These are phyloP conservation scores for Chalcis sispes DNA, from an alignment of 2,888 invertebrate genomes.

Conservation along the genomic window DNA sequence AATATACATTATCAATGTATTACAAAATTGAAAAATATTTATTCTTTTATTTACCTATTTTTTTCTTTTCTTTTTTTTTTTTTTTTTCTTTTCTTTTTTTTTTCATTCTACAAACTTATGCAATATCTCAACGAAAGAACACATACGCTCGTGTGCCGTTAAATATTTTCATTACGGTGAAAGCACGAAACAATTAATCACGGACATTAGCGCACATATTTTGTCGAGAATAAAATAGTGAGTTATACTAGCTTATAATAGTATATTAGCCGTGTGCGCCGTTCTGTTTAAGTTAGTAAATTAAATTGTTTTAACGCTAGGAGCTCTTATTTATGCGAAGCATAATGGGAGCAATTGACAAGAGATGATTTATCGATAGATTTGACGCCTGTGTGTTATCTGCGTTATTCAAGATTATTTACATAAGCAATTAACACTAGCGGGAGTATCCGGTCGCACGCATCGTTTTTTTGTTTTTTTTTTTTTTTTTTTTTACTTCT, in stretches of 20 bases:
- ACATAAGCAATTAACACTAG: conserved; percentile 22
- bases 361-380: conserved; percentile 28
- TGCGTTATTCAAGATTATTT: conserved; percentile 22
- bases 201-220: conserved; percentile 17
- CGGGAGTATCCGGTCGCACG: too few species aligned
- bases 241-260: conserved; percentile 10
- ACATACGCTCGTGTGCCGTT: conserved; percentile 45
- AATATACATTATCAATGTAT: conserved; percentile 12
- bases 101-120: conserved; percentile 3
- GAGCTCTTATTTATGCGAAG: conserved; percentile 1
- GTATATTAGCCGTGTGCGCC: conserved; percentile 20
- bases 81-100: too few species aligned
- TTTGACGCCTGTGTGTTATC: conserved; percentile 10
- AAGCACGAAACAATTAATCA: conserved; percentile 37
- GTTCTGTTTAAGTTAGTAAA: conserved; percentile 29
- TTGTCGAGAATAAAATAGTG: not conserved
- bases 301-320: conserved; percentile 37
- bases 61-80: too few species aligned
- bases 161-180: conserved; percentile 29
- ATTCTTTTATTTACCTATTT: too few species aligned
- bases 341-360: conserved; percentile 38
- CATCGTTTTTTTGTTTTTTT: not conserved
- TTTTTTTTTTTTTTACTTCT: not conserved
- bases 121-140: conserved; percentile 29
- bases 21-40: conserved; percentile 19